Percentiles rank a stretch among this genome's conserved stretches.
These are phyloP conservation scores for Chorisops tibialis DNA, from an alignment of 2,888 invertebrate genomes.

Conservation along the genomic window DNA sequence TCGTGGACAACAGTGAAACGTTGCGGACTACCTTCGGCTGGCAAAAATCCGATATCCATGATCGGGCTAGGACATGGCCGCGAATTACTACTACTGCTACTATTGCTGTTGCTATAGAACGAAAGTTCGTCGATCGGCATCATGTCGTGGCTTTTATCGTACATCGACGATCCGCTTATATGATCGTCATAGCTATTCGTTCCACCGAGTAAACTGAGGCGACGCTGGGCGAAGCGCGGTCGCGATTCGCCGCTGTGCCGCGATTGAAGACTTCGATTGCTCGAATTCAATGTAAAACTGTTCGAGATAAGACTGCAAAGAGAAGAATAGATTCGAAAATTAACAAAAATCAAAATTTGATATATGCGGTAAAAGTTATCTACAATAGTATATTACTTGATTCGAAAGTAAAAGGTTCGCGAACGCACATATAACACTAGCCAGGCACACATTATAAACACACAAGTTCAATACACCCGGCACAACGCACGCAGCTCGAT, in stretches of 20 bases:
- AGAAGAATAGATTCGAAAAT: constrained; percentile 37
- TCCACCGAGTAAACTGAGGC: constrained; percentile 22
- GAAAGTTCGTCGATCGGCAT: constrained; percentile 49
- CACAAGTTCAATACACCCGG: constrained; percentile 8
- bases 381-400: constrained; percentile 7
- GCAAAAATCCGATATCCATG: constrained; percentile 38
- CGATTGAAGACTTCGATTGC: constrained; percentile 51
- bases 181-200: constrained; percentile 21
- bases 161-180: constrained; percentile 14
- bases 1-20: constrained; percentile 40
- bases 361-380: not conserved
- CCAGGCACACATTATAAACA: constrained; percentile 11
- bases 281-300: constrained; percentile 56
- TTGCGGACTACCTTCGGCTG: constrained; percentile 49
- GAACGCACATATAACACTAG: constrained; percentile 3
- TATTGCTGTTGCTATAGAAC: constrained; percentile 45
- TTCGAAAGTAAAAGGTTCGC: not conserved
- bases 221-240: constrained; percentile 26
- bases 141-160: constrained; percentile 22
- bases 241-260: not conserved
- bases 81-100: constrained; percentile 33
- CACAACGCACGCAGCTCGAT: constrained; percentile 6
- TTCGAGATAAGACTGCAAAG: constrained; percentile 55
- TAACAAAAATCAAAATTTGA: constrained; percentile 6
- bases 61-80: constrained; percentile 34